Evolutionary conservation across 1,140 invertebrate species (phyloP), one percentile per base, ranked within the genome.

Genomic region (Hormaphis cornu): DNA sequence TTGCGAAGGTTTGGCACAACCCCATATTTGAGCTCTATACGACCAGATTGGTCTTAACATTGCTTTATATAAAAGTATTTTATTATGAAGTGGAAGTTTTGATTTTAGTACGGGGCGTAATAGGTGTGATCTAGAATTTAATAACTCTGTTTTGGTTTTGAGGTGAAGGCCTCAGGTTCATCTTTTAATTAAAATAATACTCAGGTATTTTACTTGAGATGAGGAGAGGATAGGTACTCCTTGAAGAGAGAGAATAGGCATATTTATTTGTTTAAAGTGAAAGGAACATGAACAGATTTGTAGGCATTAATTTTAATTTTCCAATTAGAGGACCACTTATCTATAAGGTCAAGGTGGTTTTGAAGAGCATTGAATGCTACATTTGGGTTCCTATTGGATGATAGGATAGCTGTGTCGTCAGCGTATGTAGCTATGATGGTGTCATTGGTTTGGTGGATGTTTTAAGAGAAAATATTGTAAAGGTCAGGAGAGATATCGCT

Each of bases 401-500:
- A 33, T 58, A 76, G 22, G n/a, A n/a, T n/a, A n/a, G n/a, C n/a
- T n/a, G n/a, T n/a, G n/a, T n/a, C n/a, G n/a, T n/a, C n/a, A n/a
- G 75, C 74, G 72, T 73, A 77, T 18, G 74, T 74, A 14, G 73
- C 74, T 24, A 69, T 73, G 24, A 70, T 70, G 6, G 61, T 72
- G 30, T 72, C 71, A 24, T 70, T 37, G 1, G 69, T 35, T n/a
- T 46, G 66, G 9, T 75, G 76, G 28, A 78, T 70, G 66, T 78
- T 76, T 12, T 72, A 69, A 1, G 75, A 75, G 70, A 72, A 78
- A 1, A 74, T 9, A 2, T 71, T 50, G 70, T 77, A 77, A 6
- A 76, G 72, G 1, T 70, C 26, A 0, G 76, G 75, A 1, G 72
- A 75, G 1, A 76, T 44, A 26, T 74, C 74, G 52, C 74, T 75